These are phyloP conservation scores for Alentia gelatinosa DNA, from an alignment of 2,888 invertebrate species.

Conservation along the genomic window DNA sequence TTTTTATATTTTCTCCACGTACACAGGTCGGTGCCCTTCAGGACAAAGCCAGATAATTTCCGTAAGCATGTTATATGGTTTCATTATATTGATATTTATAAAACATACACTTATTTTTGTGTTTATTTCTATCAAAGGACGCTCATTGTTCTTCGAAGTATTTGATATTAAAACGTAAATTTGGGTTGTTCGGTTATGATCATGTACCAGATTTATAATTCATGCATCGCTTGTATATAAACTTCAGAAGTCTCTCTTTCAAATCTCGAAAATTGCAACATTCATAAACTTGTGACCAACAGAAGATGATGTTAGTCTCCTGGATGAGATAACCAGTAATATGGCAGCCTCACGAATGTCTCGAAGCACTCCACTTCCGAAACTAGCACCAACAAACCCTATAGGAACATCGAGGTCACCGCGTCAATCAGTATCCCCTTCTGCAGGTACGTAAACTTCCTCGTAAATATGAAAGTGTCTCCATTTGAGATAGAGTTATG, in stretches of 20 bases:
- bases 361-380: constrained; percentile 9
- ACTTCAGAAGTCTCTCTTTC: no score
- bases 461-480: no score
- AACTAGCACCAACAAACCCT: neutral
- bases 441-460: no score
- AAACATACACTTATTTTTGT: neutral
- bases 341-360: constrained; percentile 70
- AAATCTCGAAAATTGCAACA: no score
- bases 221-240: no score
- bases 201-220: neutral
- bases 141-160: neutral
- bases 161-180: neutral
- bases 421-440: neutral
- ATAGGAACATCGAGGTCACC: neutral
- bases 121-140: neutral
- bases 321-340: constrained; percentile 75
- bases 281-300: neutral
- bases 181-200: neutral
- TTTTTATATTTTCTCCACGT: neutral
- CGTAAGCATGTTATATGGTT: neutral
- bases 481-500: no score
- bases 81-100: neutral
- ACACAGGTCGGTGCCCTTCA: constrained; percentile 19
- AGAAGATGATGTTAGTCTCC: constrained; percentile 72
- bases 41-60: neutral